Evolutionary conservation across 1,140 invertebrate genomes (phyloP).

Genomic region (Bombus huntii): DNA sequence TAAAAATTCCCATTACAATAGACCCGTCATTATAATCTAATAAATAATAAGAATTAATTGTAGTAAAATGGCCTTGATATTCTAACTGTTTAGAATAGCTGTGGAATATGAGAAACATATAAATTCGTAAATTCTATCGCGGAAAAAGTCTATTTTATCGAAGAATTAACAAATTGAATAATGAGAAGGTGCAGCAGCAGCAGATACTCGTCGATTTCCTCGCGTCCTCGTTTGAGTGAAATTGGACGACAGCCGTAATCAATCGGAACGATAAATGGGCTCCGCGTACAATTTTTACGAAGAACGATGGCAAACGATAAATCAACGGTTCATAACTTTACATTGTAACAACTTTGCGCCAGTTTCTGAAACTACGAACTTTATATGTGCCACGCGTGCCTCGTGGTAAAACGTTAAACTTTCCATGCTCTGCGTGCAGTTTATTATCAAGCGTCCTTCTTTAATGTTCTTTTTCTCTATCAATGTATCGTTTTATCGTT

Average conservation of each 20-base stretch:
- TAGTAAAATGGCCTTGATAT: too few species aligned
- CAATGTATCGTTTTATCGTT: not conserved
- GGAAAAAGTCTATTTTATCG: not conserved
- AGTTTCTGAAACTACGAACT: conserved; percentile 30
- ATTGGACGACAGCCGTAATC: not conserved
- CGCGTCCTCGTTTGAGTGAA: not conserved
- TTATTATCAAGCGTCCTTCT: not conserved
- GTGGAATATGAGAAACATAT: too few species aligned
- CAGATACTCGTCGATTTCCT: not conserved
- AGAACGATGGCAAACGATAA: conserved; percentile 31
- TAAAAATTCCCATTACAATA: too few species aligned
- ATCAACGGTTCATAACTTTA: conserved; percentile 22
- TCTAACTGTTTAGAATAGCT: too few species aligned
- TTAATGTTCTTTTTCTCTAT: not conserved
- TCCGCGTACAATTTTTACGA: conserved; percentile 8
- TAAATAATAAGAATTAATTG: too few species aligned
- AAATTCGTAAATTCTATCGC: not conserved
- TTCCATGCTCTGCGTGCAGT: not conserved
- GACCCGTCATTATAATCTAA: too few species aligned
- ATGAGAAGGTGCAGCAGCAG: not conserved
- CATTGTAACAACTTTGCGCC: conserved; percentile 41
- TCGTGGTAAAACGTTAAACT: conserved; percentile 10
- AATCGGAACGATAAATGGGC: not conserved
- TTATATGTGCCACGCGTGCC: conserved; percentile 4
- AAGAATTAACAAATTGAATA: not conserved